These are phyloP conservation scores for Drosophila malerkotliana DNA, from an alignment of 1,140 invertebrate species.

Conservation along the genomic window DNA sequence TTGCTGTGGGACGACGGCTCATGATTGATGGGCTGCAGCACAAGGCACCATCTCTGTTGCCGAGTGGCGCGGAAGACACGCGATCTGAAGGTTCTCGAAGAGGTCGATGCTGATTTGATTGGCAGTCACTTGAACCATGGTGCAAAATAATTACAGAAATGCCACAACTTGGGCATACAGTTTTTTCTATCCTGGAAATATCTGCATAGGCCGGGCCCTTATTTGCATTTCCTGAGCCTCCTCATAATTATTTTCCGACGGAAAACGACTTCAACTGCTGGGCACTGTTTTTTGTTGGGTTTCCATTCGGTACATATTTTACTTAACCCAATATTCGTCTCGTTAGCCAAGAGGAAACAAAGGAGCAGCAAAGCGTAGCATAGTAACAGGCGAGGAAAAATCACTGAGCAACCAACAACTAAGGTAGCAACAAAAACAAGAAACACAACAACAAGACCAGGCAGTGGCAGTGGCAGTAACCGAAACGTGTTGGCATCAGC, in stretches of 20 bases:
- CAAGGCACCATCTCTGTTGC: conserved; percentile 5
- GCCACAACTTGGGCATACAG: too few relatives aligned
- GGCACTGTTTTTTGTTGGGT: neutral
- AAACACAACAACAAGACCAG: conserved; percentile 28
- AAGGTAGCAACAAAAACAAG: conserved; percentile 40
- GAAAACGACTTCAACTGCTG: conserved; percentile 26
- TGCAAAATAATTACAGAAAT: conserved; percentile 23
- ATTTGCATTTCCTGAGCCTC: conserved; percentile 22
- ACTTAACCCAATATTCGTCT: conserved; percentile 80
- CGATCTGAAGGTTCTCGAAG: conserved; percentile 8
- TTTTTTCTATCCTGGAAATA: neutral
- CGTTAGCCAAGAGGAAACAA: conserved; percentile 75
- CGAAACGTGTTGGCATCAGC: conserved; percentile 70
- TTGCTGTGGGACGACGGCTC: conserved; percentile 51
- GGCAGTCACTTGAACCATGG: conserved; percentile 14
- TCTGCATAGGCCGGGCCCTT: conserved; percentile 12
- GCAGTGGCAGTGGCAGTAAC: conserved; percentile 17
- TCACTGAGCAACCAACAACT: conserved; percentile 70
- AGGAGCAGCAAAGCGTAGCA: conserved; percentile 62
- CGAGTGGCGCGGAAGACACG: conserved; percentile 21
- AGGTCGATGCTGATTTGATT: conserved; percentile 43
- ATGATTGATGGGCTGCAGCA: conserved; percentile 67
- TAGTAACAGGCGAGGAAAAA: conserved; percentile 80
- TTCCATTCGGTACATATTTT: conserved; percentile 53
- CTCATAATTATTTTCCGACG: conserved; percentile 27